Evolutionary conservation across 37 sponge, comb jelly and placozoan species (phyloP), one percentile per base, ranked within the genome.

Genomic region (Cliona cf. orientalis): DNA sequence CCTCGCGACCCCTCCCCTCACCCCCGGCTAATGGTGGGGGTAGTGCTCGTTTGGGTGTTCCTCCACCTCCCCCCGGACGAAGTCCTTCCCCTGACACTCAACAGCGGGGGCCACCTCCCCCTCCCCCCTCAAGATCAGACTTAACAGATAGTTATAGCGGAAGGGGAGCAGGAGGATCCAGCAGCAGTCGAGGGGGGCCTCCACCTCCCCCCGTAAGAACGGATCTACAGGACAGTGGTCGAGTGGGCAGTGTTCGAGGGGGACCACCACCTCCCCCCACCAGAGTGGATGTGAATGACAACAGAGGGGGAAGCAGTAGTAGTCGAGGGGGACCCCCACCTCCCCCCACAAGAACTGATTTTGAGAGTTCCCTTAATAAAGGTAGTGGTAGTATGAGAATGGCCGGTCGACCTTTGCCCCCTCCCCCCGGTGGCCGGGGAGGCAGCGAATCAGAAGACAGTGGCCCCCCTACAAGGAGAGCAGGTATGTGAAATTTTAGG

Each of bases 21-120:
- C 67, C 83, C 12, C 80, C 80, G 33, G 41, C 34, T n/a, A 37
- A n/a, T 40, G 36, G 71, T 9, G 71, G 71, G 19, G 45, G 44
- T 1, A 11, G 40, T 11, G 17, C n/a, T 38, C n/a, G 71, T n/a
- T 26, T 44, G 21, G 55, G 67, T 35, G 36, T 6, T 31, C 60
- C 66, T 66, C 37, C 66, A 6, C 37, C 66, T 3, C 3, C 66
- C 66, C 33, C n/a, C n/a, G n/a, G n/a, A n/a, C n/a, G n/a, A n/a
- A n/a, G 63, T 44, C 26, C 75, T 66, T 91, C 79, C 66, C 86
- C 25, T 86, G 90, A 26, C n/a, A n/a, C n/a, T n/a, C n/a, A n/a
- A n/a, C n/a, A n/a, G n/a, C n/a, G n/a, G n/a, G n/a, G 67, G 67
- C 33, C 6, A n/a, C 60, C 66, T 66, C 37, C 66, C 37, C 37